Conservation (phyloP, 2,113 vertebrate species). For the Oceanodroma tethys region DNA sequence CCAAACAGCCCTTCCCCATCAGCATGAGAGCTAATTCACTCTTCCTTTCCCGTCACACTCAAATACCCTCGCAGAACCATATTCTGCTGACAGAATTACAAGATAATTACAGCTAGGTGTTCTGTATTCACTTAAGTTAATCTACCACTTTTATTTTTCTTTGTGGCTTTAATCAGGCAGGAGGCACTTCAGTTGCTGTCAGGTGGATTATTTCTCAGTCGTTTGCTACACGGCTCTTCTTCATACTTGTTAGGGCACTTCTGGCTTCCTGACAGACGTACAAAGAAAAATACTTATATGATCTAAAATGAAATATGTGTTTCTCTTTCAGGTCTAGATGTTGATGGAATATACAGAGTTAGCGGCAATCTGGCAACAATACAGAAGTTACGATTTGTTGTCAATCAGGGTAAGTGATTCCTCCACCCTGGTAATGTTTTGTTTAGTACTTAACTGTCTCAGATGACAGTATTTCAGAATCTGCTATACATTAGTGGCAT, state of each 20-base stretch:
- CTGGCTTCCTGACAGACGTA: constrained; percentile 42
- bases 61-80: neutral
- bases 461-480: constrained; percentile 66
- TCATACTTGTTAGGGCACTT: neutral
- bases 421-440: constrained; percentile 66
- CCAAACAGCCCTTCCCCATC: neutral
- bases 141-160: constrained; percentile 15
- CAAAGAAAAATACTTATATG: constrained; percentile 49
- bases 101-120: constrained; percentile 49
- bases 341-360: constrained; percentile 90
- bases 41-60: neutral
- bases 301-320: constrained; percentile 63
- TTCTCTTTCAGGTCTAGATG: constrained; percentile 82
- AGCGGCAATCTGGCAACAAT: constrained; percentile 89
- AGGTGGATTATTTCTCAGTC: constrained; percentile 57
- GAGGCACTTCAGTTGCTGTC: constrained; percentile 11
- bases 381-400: constrained; percentile 88
- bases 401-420: constrained; percentile 87
- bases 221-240: neutral
- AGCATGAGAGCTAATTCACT: neutral
- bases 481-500: constrained; percentile 50
- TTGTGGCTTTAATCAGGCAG: neutral
- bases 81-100: constrained; percentile 39
- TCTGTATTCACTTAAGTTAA: constrained; percentile 49
- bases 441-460: constrained; percentile 66